Conservation (phyloP, 2,888 invertebrate genomes). For the Helleia helle region DNA sequence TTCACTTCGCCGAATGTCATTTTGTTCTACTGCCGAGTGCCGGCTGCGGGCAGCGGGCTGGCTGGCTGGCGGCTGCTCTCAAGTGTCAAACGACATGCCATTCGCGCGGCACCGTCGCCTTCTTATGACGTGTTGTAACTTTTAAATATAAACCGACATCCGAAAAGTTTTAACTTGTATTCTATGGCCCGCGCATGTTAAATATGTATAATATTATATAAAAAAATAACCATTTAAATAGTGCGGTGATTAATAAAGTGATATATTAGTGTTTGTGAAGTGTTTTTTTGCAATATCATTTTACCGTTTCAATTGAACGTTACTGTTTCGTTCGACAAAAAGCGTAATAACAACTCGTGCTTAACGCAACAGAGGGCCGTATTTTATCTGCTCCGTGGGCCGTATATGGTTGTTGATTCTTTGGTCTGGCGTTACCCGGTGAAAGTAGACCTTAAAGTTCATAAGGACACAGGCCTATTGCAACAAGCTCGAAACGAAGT, state of each 20-base stretch:
- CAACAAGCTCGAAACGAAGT: slow-evolving; percentile 55
- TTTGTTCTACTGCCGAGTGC: slow-evolving; percentile 35
- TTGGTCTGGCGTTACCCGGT: slow-evolving; percentile 51
- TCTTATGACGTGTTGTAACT: slow-evolving; percentile 34
- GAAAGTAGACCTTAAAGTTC: slow-evolving; percentile 72
- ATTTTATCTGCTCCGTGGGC: no score
- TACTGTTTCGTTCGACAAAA: slow-evolving; percentile 65
- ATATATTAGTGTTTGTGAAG: slow-evolving; percentile 35
- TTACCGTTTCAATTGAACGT: slow-evolving; percentile 67
- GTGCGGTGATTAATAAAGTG: slow-evolving; percentile 51
- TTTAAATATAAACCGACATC: slow-evolving; percentile 37
- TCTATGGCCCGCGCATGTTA: slow-evolving; percentile 33
- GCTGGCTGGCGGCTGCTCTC: slow-evolving; percentile 2
- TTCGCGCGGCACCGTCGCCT: slow-evolving; percentile 53
- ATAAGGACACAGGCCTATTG: slow-evolving; percentile 62
- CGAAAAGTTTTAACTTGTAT: slow-evolving; percentile 65
- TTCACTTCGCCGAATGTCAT: slow-evolving; percentile 39
- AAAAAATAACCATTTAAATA: slow-evolving; percentile 28
- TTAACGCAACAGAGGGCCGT: slow-evolving; percentile 57
- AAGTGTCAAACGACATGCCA: slow-evolving; percentile 23
- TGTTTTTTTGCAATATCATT: slow-evolving; percentile 53
- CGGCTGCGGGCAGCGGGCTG: slow-evolving; percentile 20
- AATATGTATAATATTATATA: slow-evolving; percentile 37
- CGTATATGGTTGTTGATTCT: slow-evolving; percentile 61
- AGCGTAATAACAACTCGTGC: slow-evolving; percentile 51